These are phyloP conservation scores for Potorous gilbertii DNA, from an alignment of 2,797 vertebrate species.

Conservation along the genomic window DNA sequence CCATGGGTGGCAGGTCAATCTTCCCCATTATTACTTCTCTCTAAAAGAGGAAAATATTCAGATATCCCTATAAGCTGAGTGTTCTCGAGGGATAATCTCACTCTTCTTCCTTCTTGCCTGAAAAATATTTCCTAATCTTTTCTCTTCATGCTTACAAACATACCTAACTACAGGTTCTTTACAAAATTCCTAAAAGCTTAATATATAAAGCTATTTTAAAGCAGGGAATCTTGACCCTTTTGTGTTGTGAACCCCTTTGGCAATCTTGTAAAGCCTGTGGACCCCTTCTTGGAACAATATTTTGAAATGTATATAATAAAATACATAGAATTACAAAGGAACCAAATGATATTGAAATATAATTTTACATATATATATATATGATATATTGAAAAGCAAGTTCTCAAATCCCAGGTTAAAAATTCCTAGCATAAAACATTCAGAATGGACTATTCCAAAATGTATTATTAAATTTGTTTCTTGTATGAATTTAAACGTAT, in stretches of 20 bases:
- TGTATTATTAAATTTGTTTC: not conserved
- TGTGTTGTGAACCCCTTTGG: not conserved
- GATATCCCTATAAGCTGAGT: not conserved
- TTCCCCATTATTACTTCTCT: conserved; percentile 15
- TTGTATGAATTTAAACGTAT: not conserved
- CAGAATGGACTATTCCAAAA: not conserved
- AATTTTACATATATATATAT: not conserved
- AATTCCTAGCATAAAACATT: not conserved
- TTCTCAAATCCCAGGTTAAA: not conserved
- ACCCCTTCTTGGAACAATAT: not conserved
- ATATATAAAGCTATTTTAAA: not conserved
- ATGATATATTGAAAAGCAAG: not conserved
- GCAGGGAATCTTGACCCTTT: not conserved
- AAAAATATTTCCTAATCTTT: not conserved
- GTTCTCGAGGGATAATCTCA: not conserved
- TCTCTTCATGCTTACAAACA: not conserved
- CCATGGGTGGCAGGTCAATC: conserved; percentile 11
- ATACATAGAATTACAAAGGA: not conserved
- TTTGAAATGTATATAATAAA: not conserved
- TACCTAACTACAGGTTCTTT: not conserved
- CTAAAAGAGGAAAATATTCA: conserved; percentile 5
- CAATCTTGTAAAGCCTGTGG: not conserved
- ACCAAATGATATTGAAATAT: not conserved
- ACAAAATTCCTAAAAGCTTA: not conserved
- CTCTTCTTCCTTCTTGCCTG: not conserved